A percentile compares a stretch with the other conserved stretches of the same genome.
phyloP scores from a whole-genome alignment of 2,113 vertebrate species.

The Etia nguti region DNA sequence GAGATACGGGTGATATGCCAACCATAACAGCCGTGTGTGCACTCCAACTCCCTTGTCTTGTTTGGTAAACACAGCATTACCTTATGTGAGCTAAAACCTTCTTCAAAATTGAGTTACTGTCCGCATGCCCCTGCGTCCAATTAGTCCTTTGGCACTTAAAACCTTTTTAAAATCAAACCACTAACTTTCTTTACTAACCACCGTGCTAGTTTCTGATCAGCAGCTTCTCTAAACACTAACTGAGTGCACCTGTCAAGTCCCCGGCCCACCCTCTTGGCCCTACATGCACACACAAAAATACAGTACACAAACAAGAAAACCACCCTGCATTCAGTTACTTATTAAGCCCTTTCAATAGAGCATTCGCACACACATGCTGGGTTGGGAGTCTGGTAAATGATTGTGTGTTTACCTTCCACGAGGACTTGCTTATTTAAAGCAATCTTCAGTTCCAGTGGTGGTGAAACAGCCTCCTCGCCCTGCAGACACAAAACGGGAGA shows the following conservation, averaged over 20 bases:
- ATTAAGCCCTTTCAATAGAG: conserved; percentile 55
- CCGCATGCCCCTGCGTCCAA: not conserved
- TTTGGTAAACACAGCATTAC: conserved; percentile 39
- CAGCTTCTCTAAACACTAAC: not conserved
- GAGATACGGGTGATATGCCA: not conserved
- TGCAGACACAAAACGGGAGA: conserved; percentile 78
- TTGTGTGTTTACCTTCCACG: conserved; percentile 84
- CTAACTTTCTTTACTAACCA: not conserved
- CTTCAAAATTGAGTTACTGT: not conserved
- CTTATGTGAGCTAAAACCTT: not conserved
- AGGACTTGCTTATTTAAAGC: conserved; percentile 83
- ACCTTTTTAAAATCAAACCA: not conserved
- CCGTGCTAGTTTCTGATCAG: not conserved
- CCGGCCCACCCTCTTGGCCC: not conserved
- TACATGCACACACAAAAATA: conserved; percentile 5
- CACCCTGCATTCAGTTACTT: conserved; percentile 47
- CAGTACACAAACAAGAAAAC: conserved; percentile 53
- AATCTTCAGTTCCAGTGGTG: conserved; percentile 84
- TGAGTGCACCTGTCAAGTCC: conserved; percentile 8
- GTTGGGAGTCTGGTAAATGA: conserved; percentile 50
- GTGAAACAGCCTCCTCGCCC: conserved; percentile 86
- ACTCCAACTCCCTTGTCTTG: not conserved
- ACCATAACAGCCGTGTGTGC: not conserved
- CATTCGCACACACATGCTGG: conserved; percentile 17
- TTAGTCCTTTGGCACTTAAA: not conserved